Evolutionary conservation across 1,140 invertebrate species (phyloP).

Genomic region (Aphaenogaster rudis): DNA sequence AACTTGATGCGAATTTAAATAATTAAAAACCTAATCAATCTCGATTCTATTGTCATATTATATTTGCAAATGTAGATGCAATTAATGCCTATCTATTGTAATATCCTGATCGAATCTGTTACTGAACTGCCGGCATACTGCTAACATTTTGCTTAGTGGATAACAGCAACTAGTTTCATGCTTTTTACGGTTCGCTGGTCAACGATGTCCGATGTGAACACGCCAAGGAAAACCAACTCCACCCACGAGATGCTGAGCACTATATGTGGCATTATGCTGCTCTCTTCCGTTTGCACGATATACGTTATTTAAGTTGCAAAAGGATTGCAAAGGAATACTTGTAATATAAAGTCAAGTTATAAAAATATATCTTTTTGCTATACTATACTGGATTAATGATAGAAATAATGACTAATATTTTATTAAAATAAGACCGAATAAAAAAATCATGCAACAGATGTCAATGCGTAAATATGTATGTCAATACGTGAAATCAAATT

Average conservation of each 20-base stretch:
- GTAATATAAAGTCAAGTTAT: neutral
- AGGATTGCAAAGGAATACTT: neutral
- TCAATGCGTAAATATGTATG: neutral
- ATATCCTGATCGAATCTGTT: neutral
- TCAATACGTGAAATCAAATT: neutral
- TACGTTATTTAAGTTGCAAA: neutral
- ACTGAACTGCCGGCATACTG: neutral
- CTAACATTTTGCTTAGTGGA: conserved; percentile 49
- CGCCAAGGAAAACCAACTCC: conserved; percentile 62
- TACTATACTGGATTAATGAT: neutral
- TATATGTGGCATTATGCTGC: neutral
- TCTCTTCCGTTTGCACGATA: conserved; percentile 16
- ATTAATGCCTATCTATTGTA: neutral
- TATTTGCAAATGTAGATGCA: neutral
- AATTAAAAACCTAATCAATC: neutral
- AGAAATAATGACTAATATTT: neutral
- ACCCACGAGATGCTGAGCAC: conserved; percentile 59
- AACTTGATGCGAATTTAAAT: neutral
- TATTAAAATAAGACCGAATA: neutral
- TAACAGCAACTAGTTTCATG: conserved; percentile 74
- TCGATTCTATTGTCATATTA: neutral
- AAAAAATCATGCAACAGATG: neutral
- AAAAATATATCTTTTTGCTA: neutral
- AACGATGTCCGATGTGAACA: conserved; percentile 30
- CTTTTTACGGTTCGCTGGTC: conserved; percentile 62